Conservation (phyloP, 2,888 invertebrate genomes). For the Dichetophora obliterata region DNA sequence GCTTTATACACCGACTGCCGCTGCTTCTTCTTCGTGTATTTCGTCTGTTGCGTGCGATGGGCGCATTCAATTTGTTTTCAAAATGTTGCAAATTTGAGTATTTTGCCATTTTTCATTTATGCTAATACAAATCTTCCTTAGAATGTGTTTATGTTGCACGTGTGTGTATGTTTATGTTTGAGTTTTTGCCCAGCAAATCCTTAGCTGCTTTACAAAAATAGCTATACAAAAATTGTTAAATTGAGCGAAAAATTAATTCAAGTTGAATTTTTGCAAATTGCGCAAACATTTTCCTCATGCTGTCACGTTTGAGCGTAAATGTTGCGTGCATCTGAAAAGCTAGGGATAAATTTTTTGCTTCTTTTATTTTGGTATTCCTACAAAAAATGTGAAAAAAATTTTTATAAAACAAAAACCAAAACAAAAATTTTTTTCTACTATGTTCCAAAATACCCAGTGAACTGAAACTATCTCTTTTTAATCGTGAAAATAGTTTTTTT, state of each 20-base stretch:
- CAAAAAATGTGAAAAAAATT: neutral
- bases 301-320: neutral
- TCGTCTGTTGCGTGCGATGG: neutral
- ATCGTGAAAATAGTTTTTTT: no score
- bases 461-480: no score
- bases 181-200: no score
- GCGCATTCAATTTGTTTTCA: neutral
- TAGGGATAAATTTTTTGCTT: neutral
- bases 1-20: neutral
- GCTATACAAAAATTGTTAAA: neutral
- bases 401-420: neutral
- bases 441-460: no score
- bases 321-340: neutral
- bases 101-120: neutral
- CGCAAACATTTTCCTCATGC: neutral
- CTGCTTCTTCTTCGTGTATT: neutral
- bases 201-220: no score
- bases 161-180: no score
- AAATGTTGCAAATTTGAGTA: conserved; percentile 7
- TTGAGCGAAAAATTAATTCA: conserved; percentile 3
- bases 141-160: no score
- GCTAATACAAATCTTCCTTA: no score
- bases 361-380: neutral
- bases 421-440: no score
- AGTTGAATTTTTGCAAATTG: neutral